Base-by-base conservation (phyloP, 1,140 invertebrate species). In the Oscheius sp. region DNA sequence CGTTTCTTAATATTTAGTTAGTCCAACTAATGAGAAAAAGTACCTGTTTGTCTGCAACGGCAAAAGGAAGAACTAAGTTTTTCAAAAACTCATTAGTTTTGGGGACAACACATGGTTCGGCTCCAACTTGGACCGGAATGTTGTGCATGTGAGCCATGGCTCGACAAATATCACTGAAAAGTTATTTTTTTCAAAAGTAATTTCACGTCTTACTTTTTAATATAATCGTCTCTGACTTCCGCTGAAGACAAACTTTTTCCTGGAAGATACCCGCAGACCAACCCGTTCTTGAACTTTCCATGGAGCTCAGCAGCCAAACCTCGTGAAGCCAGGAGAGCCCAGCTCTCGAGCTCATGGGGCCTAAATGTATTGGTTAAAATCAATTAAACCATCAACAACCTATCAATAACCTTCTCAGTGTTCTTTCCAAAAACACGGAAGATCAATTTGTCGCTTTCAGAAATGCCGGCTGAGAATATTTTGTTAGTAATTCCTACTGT, bases 401-500 rank as follows among this genome's bases (percentile, higher is more conserved):
- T 88, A 86, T 97, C 91, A 81, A 97, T 95, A 68, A 97, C 88
- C 73, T 93, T 86, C 85, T 96, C 93, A 0, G 94, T 95, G 84
- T 94, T 94, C 74, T 92, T 89, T 7, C 95, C 95, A 88, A 96
- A 97, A 74, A 97, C 89, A 78, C 94, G 88, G 18, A 97, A 89
- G 2, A 97, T 87, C 0, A 97, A 88, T 80, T 65, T 31, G 79
- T 90, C 87, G 76, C 87, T 83, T 68, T 87, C 85, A 18, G 36
- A 45, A 3, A 1, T 34, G 46, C 55, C 32, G 35, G 64, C 91
- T 78, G 93, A 91, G 55, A 97, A 87, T 72, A 97, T 88, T 85
- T 92, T 93, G 87, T 97, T 97, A 59, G 94, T 95, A 64, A 95
- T 94, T 32, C 95, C 95, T 88, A 94, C 92, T 66, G 92, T 95